phyloP scores from a whole-genome alignment of 2,888 invertebrate genomes.

The Phengaris alcon region DNA sequence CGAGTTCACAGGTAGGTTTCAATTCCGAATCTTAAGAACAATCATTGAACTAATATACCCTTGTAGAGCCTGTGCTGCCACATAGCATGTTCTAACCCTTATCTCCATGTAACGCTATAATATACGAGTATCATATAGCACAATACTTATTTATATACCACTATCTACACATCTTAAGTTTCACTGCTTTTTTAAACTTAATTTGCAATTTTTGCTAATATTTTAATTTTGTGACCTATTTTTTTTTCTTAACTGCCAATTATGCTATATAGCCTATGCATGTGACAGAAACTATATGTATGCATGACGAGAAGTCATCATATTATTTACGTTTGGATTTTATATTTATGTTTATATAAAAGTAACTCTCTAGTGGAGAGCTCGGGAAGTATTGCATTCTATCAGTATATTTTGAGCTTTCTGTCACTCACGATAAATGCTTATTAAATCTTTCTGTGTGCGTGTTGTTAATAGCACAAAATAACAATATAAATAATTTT shows the following conservation, averaged over 20 bases:
- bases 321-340: slow-evolving; percentile 48
- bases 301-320: slow-evolving; percentile 65
- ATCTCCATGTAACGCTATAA: slow-evolving; percentile 59
- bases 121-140: slow-evolving; percentile 52
- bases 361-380: slow-evolving; percentile 77
- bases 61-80: slow-evolving; percentile 75
- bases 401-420: slow-evolving; percentile 55
- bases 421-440: slow-evolving; percentile 57
- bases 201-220: slow-evolving; percentile 20
- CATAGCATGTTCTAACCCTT: slow-evolving; percentile 71
- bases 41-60: slow-evolving; percentile 67
- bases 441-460: slow-evolving; percentile 39
- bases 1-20: slow-evolving; percentile 99
- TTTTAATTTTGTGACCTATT: slow-evolving; percentile 24
- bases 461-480: slow-evolving; percentile 50
- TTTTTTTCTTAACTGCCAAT: neutral
- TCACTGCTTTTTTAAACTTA: slow-evolving; percentile 27
- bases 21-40: slow-evolving; percentile 72
- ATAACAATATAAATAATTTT: slow-evolving; percentile 24
- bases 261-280: slow-evolving; percentile 47
- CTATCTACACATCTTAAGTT: slow-evolving; percentile 23
- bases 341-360: slow-evolving; percentile 49
- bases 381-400: slow-evolving; percentile 70
- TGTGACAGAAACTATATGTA: slow-evolving; percentile 68
- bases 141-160: slow-evolving; percentile 30